Conservation (phyloP, 2,113 vertebrate species). For the Crotalus helleri region DNA sequence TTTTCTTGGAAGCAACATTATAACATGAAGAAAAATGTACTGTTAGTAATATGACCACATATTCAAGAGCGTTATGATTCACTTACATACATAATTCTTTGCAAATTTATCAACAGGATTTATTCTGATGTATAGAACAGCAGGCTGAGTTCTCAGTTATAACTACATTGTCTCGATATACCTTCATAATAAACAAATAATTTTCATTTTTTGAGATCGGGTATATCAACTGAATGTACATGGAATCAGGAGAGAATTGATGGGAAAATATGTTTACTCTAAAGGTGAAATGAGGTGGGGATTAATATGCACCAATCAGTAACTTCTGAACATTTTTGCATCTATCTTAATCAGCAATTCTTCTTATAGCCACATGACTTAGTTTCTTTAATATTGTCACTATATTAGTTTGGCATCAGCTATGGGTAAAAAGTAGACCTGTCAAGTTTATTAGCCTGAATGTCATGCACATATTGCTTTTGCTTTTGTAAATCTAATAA, state of each 20-base stretch:
- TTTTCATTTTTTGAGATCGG: background rate
- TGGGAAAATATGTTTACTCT: background rate
- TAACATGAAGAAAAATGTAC: background rate
- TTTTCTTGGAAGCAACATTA: background rate
- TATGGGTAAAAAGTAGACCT: background rate
- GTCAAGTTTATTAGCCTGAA: background rate
- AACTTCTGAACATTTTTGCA: background rate
- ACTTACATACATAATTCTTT: background rate
- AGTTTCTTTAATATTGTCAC: background rate
- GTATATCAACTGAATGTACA: background rate
- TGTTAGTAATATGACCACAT: background rate
- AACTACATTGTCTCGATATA: background rate
- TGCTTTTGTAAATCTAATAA: background rate
- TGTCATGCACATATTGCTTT: background rate
- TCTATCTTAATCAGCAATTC: background rate
- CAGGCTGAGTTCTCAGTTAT: background rate
- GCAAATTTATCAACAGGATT: background rate
- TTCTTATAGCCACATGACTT: background rate
- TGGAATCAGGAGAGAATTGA: background rate
- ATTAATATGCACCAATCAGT: background rate
- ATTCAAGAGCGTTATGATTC: background rate
- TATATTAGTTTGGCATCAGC: background rate
- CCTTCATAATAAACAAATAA: background rate
- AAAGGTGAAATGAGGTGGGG: background rate
- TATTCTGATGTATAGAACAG: background rate